Conservation (phyloP, 1,140 invertebrate species). For the Tetranychus cinnabarinus region DNA sequence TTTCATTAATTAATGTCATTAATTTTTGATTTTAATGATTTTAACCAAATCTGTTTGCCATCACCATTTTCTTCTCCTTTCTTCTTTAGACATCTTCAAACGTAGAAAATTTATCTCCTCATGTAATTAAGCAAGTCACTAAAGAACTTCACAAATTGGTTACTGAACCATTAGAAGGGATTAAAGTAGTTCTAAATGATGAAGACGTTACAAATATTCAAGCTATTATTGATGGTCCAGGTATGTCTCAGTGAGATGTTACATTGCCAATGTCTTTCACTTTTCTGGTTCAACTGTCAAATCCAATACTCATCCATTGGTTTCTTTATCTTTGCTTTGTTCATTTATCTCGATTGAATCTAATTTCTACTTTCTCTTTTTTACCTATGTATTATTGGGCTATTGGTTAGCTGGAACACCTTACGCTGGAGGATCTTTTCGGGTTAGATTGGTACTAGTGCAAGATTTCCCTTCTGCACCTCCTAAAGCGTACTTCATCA, state of each 20-base stretch:
- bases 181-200: constrained; percentile 50
- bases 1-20: no score
- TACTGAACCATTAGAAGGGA: constrained; percentile 57
- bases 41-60: no score
- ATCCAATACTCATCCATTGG: background rate
- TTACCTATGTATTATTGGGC: constrained; percentile 10
- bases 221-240: constrained; percentile 64
- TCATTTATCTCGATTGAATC: background rate
- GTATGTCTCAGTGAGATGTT: constrained; percentile 21
- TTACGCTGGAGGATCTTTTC: constrained; percentile 56
- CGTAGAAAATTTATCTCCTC: constrained; percentile 78
- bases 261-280: background rate
- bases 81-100: constrained; percentile 30
- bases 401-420: constrained; percentile 44
- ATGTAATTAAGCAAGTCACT: constrained; percentile 56
- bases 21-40: no score
- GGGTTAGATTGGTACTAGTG: constrained; percentile 64
- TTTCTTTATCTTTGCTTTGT: background rate
- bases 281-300: background rate
- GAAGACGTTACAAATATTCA: constrained; percentile 78
- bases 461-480: constrained; percentile 80
- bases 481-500: constrained; percentile 82
- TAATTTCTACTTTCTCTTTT: constrained; percentile 1
- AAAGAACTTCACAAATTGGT: constrained; percentile 56
- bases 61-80: no score